phyloP scores from a whole-genome alignment of 2,797 vertebrate genomes.

The Choloepus didactylus region DNA sequence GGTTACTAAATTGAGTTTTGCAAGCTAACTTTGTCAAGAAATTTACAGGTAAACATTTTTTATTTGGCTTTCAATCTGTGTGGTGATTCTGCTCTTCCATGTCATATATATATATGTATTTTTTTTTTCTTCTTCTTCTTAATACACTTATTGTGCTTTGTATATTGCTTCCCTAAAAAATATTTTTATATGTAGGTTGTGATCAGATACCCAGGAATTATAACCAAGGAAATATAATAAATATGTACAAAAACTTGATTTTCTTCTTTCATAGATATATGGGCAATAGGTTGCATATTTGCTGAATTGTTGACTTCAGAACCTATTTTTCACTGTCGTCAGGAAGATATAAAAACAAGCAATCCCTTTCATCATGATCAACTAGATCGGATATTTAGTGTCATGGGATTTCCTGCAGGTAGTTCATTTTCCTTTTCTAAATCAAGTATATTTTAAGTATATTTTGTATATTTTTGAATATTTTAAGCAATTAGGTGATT shows the following conservation, averaged over 20 bases:
- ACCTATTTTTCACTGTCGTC: slow-evolving; percentile 99
- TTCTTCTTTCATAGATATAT: slow-evolving; percentile 92
- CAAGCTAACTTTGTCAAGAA: slow-evolving; percentile 53
- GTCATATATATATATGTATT: background rate
- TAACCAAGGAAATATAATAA: slow-evolving; percentile 43
- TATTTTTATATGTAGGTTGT: slow-evolving; percentile 67
- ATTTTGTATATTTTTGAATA: slow-evolving; percentile 61
- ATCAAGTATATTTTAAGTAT: slow-evolving; percentile 20
- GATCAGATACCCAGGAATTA: background rate
- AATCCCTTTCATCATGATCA: slow-evolving; percentile 99
- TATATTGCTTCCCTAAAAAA: slow-evolving; percentile 57
- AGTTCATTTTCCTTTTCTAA: slow-evolving; percentile 83
- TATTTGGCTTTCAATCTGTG: slow-evolving; percentile 52
- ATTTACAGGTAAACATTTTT: slow-evolving; percentile 64
- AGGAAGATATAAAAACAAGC: slow-evolving; percentile 99
- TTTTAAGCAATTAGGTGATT: slow-evolving; percentile 39
- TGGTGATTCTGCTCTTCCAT: background rate
- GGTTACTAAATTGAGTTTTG: slow-evolving; percentile 37
- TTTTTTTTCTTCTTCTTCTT: background rate
- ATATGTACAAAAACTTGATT: slow-evolving; percentile 67
- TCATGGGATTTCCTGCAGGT: slow-evolving; percentile 99
- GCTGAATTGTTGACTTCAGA: slow-evolving; percentile 98
- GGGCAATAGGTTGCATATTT: slow-evolving; percentile 99
- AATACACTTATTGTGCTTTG: slow-evolving; percentile 45
- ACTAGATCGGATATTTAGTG: slow-evolving; percentile 98